phyloP scores from a whole-genome alignment of 2,888 invertebrate species.

The Esperia sulphurella region DNA sequence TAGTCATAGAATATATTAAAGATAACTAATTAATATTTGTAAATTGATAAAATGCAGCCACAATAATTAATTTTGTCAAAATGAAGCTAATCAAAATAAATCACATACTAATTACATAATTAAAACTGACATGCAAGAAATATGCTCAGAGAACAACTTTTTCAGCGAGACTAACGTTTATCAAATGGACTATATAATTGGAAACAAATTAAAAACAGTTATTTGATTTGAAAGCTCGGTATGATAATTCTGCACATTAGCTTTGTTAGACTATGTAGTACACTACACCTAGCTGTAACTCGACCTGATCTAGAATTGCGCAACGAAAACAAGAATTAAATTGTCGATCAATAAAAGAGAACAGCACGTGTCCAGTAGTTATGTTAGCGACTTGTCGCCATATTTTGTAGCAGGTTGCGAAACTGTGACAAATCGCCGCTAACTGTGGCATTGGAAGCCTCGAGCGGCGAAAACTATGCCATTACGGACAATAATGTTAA shows the following conservation, averaged over 20 bases:
- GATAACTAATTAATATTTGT: no score
- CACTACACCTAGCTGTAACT: not conserved
- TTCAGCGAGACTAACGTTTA: no score
- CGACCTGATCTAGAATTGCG: conserved; percentile 2
- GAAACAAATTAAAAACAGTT: no score
- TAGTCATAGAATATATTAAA: no score
- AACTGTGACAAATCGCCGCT: conserved; percentile 45
- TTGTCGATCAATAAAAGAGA: conserved; percentile 14
- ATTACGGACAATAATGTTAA: conserved; percentile 21
- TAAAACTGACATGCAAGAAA: no score
- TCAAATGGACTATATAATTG: no score
- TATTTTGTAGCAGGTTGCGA: conserved; percentile 39
- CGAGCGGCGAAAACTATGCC: conserved; percentile 38
- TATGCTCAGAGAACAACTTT: no score
- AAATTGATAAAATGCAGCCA: no score
- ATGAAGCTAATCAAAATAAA: no score
- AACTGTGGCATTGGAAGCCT: conserved; percentile 44
- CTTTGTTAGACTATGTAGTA: not conserved
- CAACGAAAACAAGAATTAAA: conserved; percentile 13
- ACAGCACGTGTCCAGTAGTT: conserved; percentile 13
- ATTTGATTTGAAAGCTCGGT: no score
- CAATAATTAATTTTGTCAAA: no score
- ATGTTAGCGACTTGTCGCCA: conserved; percentile 33
- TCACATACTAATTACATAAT: no score
- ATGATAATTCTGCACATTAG: not conserved